Evolutionary conservation across 2,113 vertebrate species (phyloP), one percentile per base, ranked within the genome.

Genomic region (Hoplias malabaricus): DNA sequence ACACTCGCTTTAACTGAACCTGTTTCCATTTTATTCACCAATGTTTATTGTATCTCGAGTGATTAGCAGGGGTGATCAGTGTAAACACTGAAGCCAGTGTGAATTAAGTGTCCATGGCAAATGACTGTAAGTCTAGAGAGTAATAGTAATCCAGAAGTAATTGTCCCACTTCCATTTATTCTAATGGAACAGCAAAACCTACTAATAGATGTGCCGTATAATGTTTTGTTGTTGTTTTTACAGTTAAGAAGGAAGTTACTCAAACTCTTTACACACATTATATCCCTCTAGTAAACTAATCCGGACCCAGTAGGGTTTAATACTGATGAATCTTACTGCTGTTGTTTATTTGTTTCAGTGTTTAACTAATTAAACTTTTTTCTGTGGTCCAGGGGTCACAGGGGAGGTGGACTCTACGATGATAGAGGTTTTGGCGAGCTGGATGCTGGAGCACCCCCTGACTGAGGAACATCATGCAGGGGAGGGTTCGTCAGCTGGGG

Each of bases 391-490:
- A 93, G 93, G 92, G 71, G 90, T 93, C 62, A 83, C 91, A 23
- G 92, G 92, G 50, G 92, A 94, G 84, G 80, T 92, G 78, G 92
- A 93, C 73, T 90, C 91, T n/a, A 91, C 89, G 19, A 91, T 90
- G 73, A 92, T 93, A 2, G 93, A 93, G 82, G 87, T 92, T 43
- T 82, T 94, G 83, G 93, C 93, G 38, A 93, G 92, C 84, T 94
- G 93, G 93, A 94, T 94, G 93, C 84, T 94, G 21, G 93, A 94
- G 82, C 93, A 94, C 82, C 93, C 92, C 0, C 78, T 92, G 61
- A 83, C 85, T 2, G 93, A 92, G 21, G 92, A 93, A 72, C 90
- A 87, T 56, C 91, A 90, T 74, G 31, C 67, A 0, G 80, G 69
- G 0, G 90, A 89, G 14, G 80, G 83, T 0, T 66, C 73, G 0